Evolutionary conservation across 2,888 invertebrate species (phyloP), one percentile per base, ranked within the genome.

Genomic region (Synanthedon formicaeformis): DNA sequence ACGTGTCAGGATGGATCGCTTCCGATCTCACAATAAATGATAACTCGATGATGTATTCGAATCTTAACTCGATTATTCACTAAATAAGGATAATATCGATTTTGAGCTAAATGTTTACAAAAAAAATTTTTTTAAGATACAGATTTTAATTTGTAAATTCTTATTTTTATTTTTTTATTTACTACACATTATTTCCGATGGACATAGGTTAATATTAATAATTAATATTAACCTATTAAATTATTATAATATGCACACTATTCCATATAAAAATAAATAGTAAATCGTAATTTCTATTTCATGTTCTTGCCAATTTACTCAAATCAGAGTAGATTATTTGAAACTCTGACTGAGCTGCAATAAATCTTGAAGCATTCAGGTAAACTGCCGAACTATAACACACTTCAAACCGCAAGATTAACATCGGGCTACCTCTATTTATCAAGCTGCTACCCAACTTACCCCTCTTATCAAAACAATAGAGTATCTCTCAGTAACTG

Each of bases 401-500:
- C 51, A 51, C 53, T 55, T 50, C 41, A 4, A 52, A 40, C 45
- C 51, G 55, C 51, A 50, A 56, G 54, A 55, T 61, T 60, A 60
- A 52, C 58, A 57, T 54, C 54, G 58, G 53, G 23, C 53, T 55
- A 55, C 56, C 56, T 54, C 57, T 55, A 58, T 63, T 63, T 63
- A 62, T 62, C 62, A 64, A 60, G 57, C 55, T 48, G 41, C 53
- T 51, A 18, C 40, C 34, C 23, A 12, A 50, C 50, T 23, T 58
- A 66, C 59, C 61, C 66, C 58, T 58, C 56, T 57, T 56, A 52
- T 54, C 56, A 56, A 57, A 67, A 65, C 71, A 68, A 66, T 65
- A 71, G 65, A 56, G 65, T 65, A 66, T 74, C 69, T 65, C 68
- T 75, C 75, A 60, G 60, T 67, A 77, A 81, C 83, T 85, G 86